Evolutionary conservation across 35 echinoderm and acorn worm genomes (phyloP), one percentile per base, ranked within the genome.

Genomic region (Apostichopus californicus): DNA sequence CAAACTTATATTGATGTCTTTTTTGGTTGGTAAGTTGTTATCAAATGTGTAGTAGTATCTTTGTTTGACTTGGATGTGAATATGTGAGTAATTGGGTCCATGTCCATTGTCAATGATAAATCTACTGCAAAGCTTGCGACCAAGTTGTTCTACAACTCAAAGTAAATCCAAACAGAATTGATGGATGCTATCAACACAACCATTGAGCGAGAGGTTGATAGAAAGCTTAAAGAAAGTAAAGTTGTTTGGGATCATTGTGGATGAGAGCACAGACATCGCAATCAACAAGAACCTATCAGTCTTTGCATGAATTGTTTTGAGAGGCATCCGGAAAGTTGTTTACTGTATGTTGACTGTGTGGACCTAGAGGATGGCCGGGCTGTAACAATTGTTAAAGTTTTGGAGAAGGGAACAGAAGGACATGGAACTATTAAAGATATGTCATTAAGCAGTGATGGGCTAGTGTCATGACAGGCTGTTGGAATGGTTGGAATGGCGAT

Each of bases 351-450:
- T 55, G 80, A 83, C 12, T 83, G 80, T 55, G 80, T 83, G 14
- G 53, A 83, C 80, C 55, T 83, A 56, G 80, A 83, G 12, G 80
- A 83, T 55, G 80, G 80, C 3, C 55, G 52, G 52, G 80, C 80
- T 56, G 56, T 56, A 26, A 83, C 80, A 55, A 83, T 83, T 17
- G 80, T 83, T 6, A 53, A 83, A 56, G 52, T 1, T 26, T 2
- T 83, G 1, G 56, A 55, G 56, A 56, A 10, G 10, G 5, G 14
- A 5, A 9, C 56, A 34, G 4, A 83, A 83, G 80, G 80, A 53
- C 6, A 10, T 79, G 5, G 77, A 79, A 5, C 9, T 25, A 5
- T 23, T 9, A n/a, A 79, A 79, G 21, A 22, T 79, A n/a, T 5
- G 2, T 79, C 77, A 23, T 5, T 79, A n/a, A 5, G 3, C 5